A percentile compares a stretch with the other conserved stretches of the same genome.
Conservation (phyloP, 2,888 invertebrate species). For the Spodoptera littoralis region DNA sequence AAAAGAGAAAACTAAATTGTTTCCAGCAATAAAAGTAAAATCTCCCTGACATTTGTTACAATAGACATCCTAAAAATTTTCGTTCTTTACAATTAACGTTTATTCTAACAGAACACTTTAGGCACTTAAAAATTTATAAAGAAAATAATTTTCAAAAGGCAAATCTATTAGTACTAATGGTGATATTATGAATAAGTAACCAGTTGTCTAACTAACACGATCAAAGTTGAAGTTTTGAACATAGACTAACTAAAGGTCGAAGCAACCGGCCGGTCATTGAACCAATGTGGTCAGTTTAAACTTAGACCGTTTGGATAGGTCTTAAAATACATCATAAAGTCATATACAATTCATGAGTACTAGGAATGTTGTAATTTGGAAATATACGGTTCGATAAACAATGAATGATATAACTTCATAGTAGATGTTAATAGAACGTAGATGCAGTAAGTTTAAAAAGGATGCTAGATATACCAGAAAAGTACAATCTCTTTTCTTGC, state of each 20-base stretch:
- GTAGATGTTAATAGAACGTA: too few species aligned
- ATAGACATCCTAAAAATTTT: conserved; percentile 6
- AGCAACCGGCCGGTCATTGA: background rate
- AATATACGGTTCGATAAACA: too few species aligned
- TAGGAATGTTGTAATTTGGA: too few species aligned
- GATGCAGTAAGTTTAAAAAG: too few species aligned
- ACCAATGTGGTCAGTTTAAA: conserved; percentile 4
- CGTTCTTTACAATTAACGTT: conserved; percentile 9
- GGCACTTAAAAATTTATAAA: conserved; percentile 8
- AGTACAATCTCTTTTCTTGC: too few species aligned
- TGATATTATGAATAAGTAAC: conserved; percentile 25
- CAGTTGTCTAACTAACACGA: conserved; percentile 15
- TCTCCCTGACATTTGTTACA: background rate
- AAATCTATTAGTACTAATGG: conserved; percentile 15
- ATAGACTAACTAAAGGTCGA: conserved; percentile 10
- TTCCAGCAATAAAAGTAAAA: too few species aligned
- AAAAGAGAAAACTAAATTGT: too few species aligned
- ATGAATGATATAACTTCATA: too few species aligned
- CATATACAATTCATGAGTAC: too few species aligned
- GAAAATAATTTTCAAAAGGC: conserved; percentile 9
- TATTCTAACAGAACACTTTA: conserved; percentile 2
- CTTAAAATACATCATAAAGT: conserved; percentile 4
- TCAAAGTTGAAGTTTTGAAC: conserved; percentile 20
- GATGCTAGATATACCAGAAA: too few species aligned
- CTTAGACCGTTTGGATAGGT: conserved; percentile 8